Evolutionary conservation across 92 coral and sea anemone genomes (phyloP), one percentile per base, ranked within the genome.

Genomic region (Heliopora coerulea): DNA sequence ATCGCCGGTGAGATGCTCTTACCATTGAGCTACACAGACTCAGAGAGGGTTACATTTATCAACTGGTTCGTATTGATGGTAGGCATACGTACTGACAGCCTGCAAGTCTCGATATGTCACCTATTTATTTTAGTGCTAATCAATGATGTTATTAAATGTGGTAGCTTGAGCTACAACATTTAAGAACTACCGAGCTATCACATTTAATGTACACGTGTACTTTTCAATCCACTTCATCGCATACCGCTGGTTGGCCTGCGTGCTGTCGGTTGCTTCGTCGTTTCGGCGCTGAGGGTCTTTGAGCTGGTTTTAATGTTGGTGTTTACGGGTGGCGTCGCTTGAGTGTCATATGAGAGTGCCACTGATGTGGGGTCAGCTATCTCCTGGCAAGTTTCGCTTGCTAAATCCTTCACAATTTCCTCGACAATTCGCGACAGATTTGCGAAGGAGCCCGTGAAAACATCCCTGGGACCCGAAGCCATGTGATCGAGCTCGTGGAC

Each of bases 401-500:
- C 58, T 17, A 50, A 23, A 5, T 37, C 44, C 5, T 21, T 40
- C 46, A 54, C 32, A 68, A 50, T 68, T 50, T 46, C 60, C 13
- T 49, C 29, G n/a, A 59, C 40, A 26, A 68, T 12, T 21, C 49
- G n/a, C 12, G 60, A 30, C 6, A 68, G 75, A 13, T 68, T 68
- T 18, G 60, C 75, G 17, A 68, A 68, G 27, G 75, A 21, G 25
- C 28, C 32, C 3, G 37, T 49, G n/a, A 27, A 68, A 6, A 68
- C 61, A 20, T 50, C 54, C 8, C 29, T 25, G 17, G 20, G 59
- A 26, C 60, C 75, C 10, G 75, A 48, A n/a, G 61, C 75, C 60
- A 68, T 68, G 17, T 49, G 24, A 17, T 27, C 59, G 0, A 68
- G 75, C 1, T 68, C 75, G 0, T 17, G 4, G 24, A 68, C 27